Evolutionary conservation across 2,113 vertebrate species (phyloP), one percentile per base, ranked within the genome.

Genomic region (Pseudolaguvia tuberculata): DNA sequence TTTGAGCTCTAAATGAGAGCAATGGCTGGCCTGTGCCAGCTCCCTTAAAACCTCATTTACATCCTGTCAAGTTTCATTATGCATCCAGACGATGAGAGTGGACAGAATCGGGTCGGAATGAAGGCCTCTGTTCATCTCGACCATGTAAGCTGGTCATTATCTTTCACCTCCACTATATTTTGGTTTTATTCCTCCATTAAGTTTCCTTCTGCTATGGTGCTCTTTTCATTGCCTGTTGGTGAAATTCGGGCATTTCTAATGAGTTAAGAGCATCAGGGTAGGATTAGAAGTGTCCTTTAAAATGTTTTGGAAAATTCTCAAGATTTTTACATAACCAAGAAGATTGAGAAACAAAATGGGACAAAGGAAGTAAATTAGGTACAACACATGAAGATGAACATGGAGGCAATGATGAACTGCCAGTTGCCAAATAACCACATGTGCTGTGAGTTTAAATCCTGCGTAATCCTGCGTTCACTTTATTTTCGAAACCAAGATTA

Each of bases 41-140:
- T 93, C 91, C 88, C 94, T 96, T 92, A 94, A 93, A 94, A 94
- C 88, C 89, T 92, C 88, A 95, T 98, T 97, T 96, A 94, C 94
- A 96, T 94, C 90, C 93, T 95, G 95, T 97, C 95, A 94, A 91
- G 88, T 94, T 84, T 88, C 88, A 96, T 97, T 97, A 96, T 78
- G 83, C 85, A 86, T 80, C 81, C 84, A 84, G 88, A 87, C 84
- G 80, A 84, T 58, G 17, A 87, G 88, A 79, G 80, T 84, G 83
- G 89, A 91, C 87, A 87, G 83, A 88, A 86, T 85, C 80, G 88
- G 90, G 86, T 87, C 88, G 73, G 86, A 87, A 87, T 86, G 81
- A 78, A 84, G 80, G 68, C 82, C 77, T 50, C 76, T 78, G 86
- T 83, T 85, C 88, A 81, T 83, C 80, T 89, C 83, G 86, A 89